Base-by-base conservation (phyloP, 2,888 invertebrate species). In the Ectropis crepuscularia region DNA sequence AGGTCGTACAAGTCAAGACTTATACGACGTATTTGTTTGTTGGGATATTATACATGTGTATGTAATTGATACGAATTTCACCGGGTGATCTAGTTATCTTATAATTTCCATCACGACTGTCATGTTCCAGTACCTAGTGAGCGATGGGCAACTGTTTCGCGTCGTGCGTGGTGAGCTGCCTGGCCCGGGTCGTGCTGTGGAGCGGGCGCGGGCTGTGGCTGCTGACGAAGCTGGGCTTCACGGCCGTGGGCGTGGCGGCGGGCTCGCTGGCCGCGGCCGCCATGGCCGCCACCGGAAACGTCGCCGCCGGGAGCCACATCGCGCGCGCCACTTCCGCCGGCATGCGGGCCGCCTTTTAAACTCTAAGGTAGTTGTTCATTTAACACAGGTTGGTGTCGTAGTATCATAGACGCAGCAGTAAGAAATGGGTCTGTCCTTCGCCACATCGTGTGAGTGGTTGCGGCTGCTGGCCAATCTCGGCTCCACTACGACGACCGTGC, bases 151-250 rank as follows among this genome's bases (percentile, higher is more conserved):
- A 65, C 38, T 37, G 46, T n/a, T 54, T 46, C 47, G 55, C 70
- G 37, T 63, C 65, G 0, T 67, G 70, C 45, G n/a, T 74, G 5
- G 74, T 76, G 11, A 74, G 73, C 38, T 53, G 55, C 2, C 49
- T 76, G 0, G 75, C 69, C 0, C 61, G 73, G 7, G 59, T 78
- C 6, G 74, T 75, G n/a, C 61, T 75, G 16, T 75, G 64, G 55
- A 76, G 74, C 0, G 76, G 78, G 6, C 74, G 77, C 53, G 74
- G 76, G 0, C 37, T 74, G 28, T 76, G 76, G 72, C 50, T 76
- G 36, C 57, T 78, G 39, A 47, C 69, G 0, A 72, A 73, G 47
- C 72, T 78, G 0, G 77, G 76, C 0, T 77, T 78, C 58, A 68
- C 60, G 5, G 68, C 58, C 6, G 69, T 68, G 2, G 77, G 77